These are phyloP conservation scores for Cylindroiulus punctatus DNA, from an alignment of 2,888 invertebrate species.

Conservation along the genomic window DNA sequence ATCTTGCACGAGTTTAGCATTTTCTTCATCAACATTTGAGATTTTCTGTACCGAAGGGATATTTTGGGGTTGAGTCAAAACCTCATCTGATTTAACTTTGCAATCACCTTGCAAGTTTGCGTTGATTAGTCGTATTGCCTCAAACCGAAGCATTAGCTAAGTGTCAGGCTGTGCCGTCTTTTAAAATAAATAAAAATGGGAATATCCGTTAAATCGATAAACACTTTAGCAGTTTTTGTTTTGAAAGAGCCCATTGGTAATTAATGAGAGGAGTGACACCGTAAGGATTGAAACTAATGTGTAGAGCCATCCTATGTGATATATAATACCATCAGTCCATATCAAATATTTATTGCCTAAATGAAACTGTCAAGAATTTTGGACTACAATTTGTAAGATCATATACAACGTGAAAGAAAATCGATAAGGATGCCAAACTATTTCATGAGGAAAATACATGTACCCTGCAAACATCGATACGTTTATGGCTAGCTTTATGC, in stretches of 20 bases:
- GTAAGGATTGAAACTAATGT: not conserved
- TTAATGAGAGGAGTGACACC: conserved; percentile 9
- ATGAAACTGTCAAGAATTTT: conserved; percentile 47
- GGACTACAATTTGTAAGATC: not conserved
- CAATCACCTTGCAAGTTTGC: not conserved
- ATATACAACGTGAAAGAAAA: conserved; percentile 39
- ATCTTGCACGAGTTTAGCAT: too few relatives aligned
- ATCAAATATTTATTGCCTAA: conserved; percentile 47
- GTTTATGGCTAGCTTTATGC: not conserved
- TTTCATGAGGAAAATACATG: not conserved
- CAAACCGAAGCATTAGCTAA: not conserved
- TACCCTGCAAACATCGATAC: not conserved
- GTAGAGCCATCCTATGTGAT: not conserved
- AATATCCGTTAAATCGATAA: not conserved
- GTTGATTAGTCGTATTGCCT: not conserved
- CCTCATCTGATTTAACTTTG: too few relatives aligned
- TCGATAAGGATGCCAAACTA: conserved; percentile 8
- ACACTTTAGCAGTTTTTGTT: not conserved
- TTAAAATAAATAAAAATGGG: not conserved
- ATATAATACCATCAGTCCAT: conserved; percentile 14
- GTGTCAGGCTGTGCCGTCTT: not conserved
- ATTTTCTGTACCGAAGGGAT: too few relatives aligned
- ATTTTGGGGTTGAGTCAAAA: too few relatives aligned
- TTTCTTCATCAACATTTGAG: too few relatives aligned
- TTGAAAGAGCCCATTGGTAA: not conserved